Evolutionary conservation across 2,797 vertebrate genomes (phyloP).

Genomic region (Sebastes umbrosus): DNA sequence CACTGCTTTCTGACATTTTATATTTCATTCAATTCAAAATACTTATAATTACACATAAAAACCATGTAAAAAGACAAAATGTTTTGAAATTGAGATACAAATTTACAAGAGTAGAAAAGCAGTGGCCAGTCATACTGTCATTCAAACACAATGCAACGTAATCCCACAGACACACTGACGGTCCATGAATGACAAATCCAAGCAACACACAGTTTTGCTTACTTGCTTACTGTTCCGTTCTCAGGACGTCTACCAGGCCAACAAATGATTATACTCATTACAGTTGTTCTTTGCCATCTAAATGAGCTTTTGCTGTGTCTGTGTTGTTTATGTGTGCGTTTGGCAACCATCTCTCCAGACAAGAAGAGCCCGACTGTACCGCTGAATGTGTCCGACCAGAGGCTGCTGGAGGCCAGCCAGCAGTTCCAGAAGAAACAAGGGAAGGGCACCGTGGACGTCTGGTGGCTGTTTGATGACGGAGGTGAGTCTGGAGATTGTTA

Average conservation of each 20-base stretch:
- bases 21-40: too few relatives aligned
- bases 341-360: slow-evolving; percentile 68
- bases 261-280: neutral
- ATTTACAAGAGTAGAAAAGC: too few relatives aligned
- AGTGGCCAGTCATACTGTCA: neutral
- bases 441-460: slow-evolving; percentile 96
- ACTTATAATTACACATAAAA: too few relatives aligned
- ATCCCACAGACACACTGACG: neutral
- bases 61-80: too few relatives aligned
- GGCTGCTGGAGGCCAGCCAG: slow-evolving; percentile 91
- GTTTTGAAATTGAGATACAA: too few relatives aligned
- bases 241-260: neutral
- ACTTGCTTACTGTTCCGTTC: neutral
- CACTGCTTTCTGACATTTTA: too few relatives aligned
- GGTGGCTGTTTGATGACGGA: slow-evolving; percentile 99
- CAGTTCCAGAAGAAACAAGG: slow-evolving; percentile 97
- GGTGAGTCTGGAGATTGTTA: slow-evolving; percentile 76
- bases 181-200: neutral
- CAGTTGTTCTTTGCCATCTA: neutral
- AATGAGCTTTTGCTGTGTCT: neutral
- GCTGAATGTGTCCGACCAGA: slow-evolving; percentile 90
- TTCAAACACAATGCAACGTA: neutral
- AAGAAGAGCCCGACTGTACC: slow-evolving; percentile 82
- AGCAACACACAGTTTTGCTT: neutral
- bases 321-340: neutral